Conservation (phyloP, 2,888 invertebrate species). For the Orgyia antiqua region DNA sequence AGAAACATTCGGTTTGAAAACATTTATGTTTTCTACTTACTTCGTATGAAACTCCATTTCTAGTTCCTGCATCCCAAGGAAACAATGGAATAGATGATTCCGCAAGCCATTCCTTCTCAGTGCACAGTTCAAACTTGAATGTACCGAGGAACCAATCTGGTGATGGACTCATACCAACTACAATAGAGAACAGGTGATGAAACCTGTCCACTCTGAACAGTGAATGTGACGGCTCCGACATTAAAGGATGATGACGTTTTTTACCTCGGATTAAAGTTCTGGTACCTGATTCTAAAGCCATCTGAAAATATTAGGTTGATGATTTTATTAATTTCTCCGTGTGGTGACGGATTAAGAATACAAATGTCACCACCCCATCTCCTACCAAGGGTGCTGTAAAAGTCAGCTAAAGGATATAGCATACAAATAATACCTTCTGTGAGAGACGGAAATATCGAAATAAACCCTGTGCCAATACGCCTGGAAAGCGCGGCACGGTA, state of each 20-base stretch:
- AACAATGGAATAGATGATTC: conserved; percentile 44
- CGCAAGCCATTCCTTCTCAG: conserved; percentile 47
- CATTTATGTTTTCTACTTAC: too few species aligned
- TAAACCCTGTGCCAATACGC: too few species aligned
- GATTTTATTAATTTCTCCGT: too few species aligned
- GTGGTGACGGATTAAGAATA: too few species aligned
- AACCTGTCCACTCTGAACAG: conserved; percentile 60
- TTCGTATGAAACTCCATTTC: conserved; percentile 64
- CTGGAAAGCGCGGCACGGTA: too few species aligned
- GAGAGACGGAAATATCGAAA: too few species aligned
- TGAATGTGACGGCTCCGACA: conserved; percentile 58
- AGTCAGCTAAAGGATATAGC: too few species aligned
- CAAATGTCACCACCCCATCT: too few species aligned
- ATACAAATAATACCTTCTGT: too few species aligned
- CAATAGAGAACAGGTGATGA: conserved; percentile 61
- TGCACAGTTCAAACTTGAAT: conserved; percentile 57
- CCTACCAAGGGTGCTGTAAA: too few species aligned
- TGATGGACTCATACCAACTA: conserved; percentile 60
- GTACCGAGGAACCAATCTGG: conserved; percentile 71
- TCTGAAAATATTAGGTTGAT: conserved; percentile 32
- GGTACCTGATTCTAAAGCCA: conserved; percentile 41
- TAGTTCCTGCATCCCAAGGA: conserved; percentile 67
- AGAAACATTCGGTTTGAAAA: too few species aligned
- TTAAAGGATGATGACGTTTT: conserved; percentile 55
- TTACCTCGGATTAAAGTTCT: conserved; percentile 63